A percentile compares a stretch with the other conserved stretches of the same genome.
Evolutionary conservation across 1,140 invertebrate species (phyloP).

Genomic region (Lysiphlebus fabarum): DNA sequence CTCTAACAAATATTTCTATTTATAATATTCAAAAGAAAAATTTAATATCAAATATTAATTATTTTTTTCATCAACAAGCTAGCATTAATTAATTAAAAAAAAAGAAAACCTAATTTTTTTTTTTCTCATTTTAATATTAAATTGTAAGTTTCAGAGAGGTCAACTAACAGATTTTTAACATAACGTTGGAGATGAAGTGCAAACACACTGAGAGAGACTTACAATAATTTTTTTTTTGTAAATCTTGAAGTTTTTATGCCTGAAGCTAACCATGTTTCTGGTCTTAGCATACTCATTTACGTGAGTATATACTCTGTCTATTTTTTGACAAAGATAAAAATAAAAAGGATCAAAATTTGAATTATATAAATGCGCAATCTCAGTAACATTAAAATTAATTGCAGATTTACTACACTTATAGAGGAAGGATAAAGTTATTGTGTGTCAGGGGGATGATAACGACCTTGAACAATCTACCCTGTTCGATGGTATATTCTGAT

Average conservation of each 20-base stretch:
- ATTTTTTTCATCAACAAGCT: too few relatives aligned
- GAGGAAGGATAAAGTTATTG: constrained; percentile 6
- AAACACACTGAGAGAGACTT: background rate
- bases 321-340: constrained; percentile 9
- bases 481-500: background rate
- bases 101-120: too few relatives aligned
- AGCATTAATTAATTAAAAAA: too few relatives aligned
- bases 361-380: constrained; percentile 8
- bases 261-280: too few relatives aligned
- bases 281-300: background rate
- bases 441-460: constrained; percentile 23
- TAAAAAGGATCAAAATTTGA: background rate
- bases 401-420: constrained; percentile 16
- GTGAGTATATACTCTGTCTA: background rate
- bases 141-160: too few relatives aligned
- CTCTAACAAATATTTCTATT: too few relatives aligned
- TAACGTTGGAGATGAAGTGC: background rate
- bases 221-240: too few relatives aligned
- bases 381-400: constrained; percentile 27
- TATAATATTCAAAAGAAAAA: too few relatives aligned
- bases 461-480: constrained; percentile 22
- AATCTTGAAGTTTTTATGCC: too few relatives aligned
- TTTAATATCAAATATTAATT: too few relatives aligned
- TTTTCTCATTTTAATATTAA: too few relatives aligned
- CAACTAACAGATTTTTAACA: background rate